Base-by-base conservation (phyloP, 37 sponge, comb jelly and placozoan genomes). In the Ephydatia muelleri region DNA sequence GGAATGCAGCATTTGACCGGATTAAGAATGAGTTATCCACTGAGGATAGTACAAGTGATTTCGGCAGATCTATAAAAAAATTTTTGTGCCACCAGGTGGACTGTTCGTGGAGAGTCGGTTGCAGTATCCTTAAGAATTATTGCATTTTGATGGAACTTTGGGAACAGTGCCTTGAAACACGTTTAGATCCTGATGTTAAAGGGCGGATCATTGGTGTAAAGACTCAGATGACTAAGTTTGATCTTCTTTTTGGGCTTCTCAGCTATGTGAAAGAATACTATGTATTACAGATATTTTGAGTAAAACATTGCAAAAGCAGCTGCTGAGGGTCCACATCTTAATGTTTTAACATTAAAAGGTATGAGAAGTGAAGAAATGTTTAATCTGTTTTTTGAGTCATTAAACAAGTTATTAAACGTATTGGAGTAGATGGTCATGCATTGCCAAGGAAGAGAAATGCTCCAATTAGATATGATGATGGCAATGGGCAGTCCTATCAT, bases 261-360 rank as follows among this genome's bases (percentile, higher is more conserved):
- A 93, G 79, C 84, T 93, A 3, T 89, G 87, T 83, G 86, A 89
- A 43, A 70, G 83, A 29, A 79, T 89, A 13, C 49, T 93, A 48
- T 70, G 75, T 26, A 83, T 92, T 25, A 93, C 90, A 28, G 90
- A 93, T 65, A 93, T 89, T 81, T 36, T 93, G 47, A 93, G 90
- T 71, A 80, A 48, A 30, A 87, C 93, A 36, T 75, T 88, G 2
- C 83, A 89, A 79, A 85, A 81, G 38, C 78, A 72, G 66, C 85
- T 76, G 85, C 89, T 35, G 87, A 89, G 67, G 90, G 74, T 47
- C 90, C 89, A 66, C 28, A 77, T 33, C 76, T 88, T 78, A 84
- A 89, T 33, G 79, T 86, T n/a, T 32, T 28, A 9, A 92, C 93
- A 26, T 71, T 92, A 80, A 26, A 81, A 49, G 25, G 47, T 23